Evolutionary conservation across 1,140 invertebrate genomes (phyloP).

Genomic region (Probaryconus sp.): DNA sequence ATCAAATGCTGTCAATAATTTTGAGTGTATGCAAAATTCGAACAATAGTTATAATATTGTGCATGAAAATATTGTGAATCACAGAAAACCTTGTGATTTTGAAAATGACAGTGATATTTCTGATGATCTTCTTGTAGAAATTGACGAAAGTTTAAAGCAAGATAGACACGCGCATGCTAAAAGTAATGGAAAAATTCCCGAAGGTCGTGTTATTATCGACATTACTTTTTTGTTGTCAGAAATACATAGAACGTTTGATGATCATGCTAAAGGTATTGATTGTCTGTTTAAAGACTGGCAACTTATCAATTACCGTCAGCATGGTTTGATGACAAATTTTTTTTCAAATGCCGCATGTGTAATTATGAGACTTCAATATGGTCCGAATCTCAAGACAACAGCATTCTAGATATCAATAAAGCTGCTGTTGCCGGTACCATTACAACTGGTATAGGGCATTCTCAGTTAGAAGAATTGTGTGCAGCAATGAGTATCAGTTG

Average conservation of each 20-base stretch:
- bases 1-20: too few species aligned
- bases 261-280: slow-evolving; percentile 20
- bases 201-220: slow-evolving; percentile 1
- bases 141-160: too few species aligned
- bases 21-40: too few species aligned
- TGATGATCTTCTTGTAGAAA: too few species aligned
- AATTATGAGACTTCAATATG: slow-evolving; percentile 16
- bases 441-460: slow-evolving; percentile 52
- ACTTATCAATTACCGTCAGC: slow-evolving; percentile 1
- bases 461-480: slow-evolving; percentile 57
- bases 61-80: too few species aligned
- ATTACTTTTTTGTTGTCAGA: slow-evolving; percentile 1
- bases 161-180: too few species aligned
- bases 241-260: slow-evolving; percentile 16
- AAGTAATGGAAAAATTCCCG: too few species aligned
- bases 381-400: slow-evolving; percentile 19
- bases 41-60: too few species aligned
- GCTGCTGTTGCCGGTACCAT: slow-evolving; percentile 53
- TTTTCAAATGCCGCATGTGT: slow-evolving; percentile 43
- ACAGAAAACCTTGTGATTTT: too few species aligned
- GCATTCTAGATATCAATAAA: slow-evolving; percentile 48
- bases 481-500: slow-evolving; percentile 61
- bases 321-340: slow-evolving; percentile 17
- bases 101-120: too few species aligned
- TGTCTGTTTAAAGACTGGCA: slow-evolving; percentile 35